Base-by-base conservation (phyloP, 2,888 invertebrate genomes). In the Tillus elongatus region DNA sequence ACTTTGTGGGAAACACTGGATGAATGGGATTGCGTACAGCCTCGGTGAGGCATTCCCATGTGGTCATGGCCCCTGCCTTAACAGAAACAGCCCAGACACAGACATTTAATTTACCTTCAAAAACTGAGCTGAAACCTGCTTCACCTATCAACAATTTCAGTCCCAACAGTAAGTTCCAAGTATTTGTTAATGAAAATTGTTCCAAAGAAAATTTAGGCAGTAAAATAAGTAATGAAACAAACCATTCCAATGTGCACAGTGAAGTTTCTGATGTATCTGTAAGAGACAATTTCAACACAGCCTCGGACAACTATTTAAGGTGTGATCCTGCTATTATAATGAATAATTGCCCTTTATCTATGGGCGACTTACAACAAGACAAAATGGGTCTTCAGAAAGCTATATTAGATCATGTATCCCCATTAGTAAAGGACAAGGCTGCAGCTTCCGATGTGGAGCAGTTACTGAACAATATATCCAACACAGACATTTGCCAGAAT, bases 21-120 rank as follows among this genome's bases (percentile, higher is more conserved):
- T 67, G 67, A 66, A 67, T 67, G 67, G 67, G 67, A 64, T 62
- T 66, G 63, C 64, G 66, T 57, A 64, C 66, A 53, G 66, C 67
- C 66, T 69, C 69, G 58, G 65, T 64, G 68, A 68, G 71, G 72
- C 71, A 68, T 67, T 67, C 71, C 65, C 62, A 69, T 69, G 74
- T 73, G 82, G 75, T 83, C 77, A 90, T 91, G 90, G 90, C 90
- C 77, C 90, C 90, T 73, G 90, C 90, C 74, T 79, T 89, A 70
- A 84, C 88, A 64, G 85, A 87, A 73, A 75, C 74, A 53, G 61
- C 66, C 52, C 71, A 70, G 62, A 62, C 66, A 38, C 67, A 67
- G 50, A 65, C 58, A 51, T 69, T 69, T 61, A 66, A 67, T 51
- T 54, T 67, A 47, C 53, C 63, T 16, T 55, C 61, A 32, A 58